Evolutionary conservation across 1,140 invertebrate species (phyloP).

Genomic region (Gryon sp.): DNA sequence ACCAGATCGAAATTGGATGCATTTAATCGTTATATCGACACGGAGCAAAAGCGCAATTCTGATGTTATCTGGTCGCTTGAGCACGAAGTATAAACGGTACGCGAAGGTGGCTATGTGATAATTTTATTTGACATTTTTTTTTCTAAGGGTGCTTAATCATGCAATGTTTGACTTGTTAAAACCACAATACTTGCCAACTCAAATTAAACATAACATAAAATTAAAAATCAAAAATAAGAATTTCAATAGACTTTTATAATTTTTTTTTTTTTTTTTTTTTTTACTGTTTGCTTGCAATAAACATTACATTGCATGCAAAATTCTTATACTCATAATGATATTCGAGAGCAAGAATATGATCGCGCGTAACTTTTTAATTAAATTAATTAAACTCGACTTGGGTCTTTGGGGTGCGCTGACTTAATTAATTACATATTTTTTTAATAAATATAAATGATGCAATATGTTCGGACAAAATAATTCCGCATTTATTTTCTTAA

Average conservation of each 20-base stretch:
- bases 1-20: slow-evolving; percentile 43
- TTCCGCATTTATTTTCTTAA: slow-evolving; percentile 36
- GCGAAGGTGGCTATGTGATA: slow-evolving; percentile 49
- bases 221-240: no score
- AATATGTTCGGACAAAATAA: slow-evolving; percentile 25
- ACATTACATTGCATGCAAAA: slow-evolving; percentile 7
- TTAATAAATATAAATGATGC: slow-evolving; percentile 35
- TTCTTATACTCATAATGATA: slow-evolving; percentile 12
- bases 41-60: slow-evolving; percentile 48
- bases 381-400: slow-evolving; percentile 38
- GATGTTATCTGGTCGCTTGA: slow-evolving; percentile 53
- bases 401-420: neutral
- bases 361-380: slow-evolving; percentile 26
- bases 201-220: no score
- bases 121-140: slow-evolving; percentile 57
- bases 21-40: slow-evolving; percentile 62
- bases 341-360: slow-evolving; percentile 3
- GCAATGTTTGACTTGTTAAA: slow-evolving; percentile 59
- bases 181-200: slow-evolving; percentile 24
- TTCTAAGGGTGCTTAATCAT: slow-evolving; percentile 46
- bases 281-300: neutral
- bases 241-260: neutral
- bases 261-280: slow-evolving; percentile 3
- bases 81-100: slow-evolving; percentile 60
- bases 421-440: slow-evolving; percentile 38